Evolutionary conservation across 2,888 invertebrate species (phyloP).

Genomic region (Ctena decussata): DNA sequence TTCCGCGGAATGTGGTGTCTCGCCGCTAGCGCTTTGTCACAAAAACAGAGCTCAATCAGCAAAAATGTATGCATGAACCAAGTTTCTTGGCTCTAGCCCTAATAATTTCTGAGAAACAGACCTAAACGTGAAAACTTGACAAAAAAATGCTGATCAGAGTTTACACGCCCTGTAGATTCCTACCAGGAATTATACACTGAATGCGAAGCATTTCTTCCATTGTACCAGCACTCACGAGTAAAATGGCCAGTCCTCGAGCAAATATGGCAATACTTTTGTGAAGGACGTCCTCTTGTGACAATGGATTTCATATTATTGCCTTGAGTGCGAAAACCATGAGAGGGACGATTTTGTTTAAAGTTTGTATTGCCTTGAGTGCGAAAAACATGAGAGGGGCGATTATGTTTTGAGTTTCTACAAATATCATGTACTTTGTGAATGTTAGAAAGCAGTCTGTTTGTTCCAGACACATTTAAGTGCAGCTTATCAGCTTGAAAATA

Average conservation of each 20-base stretch:
- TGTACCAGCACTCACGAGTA: not conserved
- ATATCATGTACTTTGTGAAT: not conserved
- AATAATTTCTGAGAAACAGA: no score
- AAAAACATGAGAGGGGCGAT: not conserved
- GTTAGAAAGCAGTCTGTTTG: not conserved
- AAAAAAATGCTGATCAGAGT: no score
- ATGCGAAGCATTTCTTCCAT: not conserved
- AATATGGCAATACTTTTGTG: not conserved
- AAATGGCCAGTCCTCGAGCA: not conserved
- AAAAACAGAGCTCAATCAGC: no score
- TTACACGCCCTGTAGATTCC: not conserved
- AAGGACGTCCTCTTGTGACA: not conserved
- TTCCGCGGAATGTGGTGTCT: no score
- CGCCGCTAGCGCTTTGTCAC: no score
- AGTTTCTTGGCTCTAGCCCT: no score
- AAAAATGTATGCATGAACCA: no score
- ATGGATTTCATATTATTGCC: not conserved
- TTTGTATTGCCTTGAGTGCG: no score
- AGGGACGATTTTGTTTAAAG: no score
- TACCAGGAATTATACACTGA: not conserved
- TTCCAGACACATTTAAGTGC: not conserved
- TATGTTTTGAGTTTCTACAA: no score
- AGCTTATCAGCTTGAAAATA: not conserved
- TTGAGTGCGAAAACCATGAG: no score
- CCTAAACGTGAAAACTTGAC: no score